A percentile compares a stretch with the other conserved stretches of the same genome.
phyloP scores from a whole-genome alignment of 2,888 invertebrate species.

The Drosophila borealis region DNA sequence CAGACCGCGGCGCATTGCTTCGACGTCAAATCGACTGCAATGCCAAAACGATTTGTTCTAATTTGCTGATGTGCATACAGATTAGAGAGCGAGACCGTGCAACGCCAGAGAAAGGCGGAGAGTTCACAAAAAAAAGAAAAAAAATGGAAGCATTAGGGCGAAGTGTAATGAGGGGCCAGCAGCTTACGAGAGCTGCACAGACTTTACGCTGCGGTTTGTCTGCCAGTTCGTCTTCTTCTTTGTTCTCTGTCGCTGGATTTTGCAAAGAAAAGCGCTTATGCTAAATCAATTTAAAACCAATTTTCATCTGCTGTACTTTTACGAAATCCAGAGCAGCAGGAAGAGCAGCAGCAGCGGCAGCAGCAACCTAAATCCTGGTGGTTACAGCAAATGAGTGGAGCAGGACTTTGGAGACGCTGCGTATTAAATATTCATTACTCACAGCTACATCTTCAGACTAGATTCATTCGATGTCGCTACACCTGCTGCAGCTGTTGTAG shows the following conservation, averaged over 20 bases:
- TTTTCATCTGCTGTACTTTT: constrained; percentile 56
- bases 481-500: constrained; percentile 40
- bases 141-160: constrained; percentile 18
- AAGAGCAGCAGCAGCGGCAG: not conserved
- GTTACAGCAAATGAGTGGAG: constrained; percentile 64
- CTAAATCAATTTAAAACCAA: constrained; percentile 81
- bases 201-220: constrained; percentile 21
- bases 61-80: constrained; percentile 73
- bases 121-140: too few relatives aligned
- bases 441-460: constrained; percentile 60
- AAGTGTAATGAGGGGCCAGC: constrained; percentile 5
- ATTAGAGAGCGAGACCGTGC: constrained; percentile 38
- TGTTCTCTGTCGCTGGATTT: constrained; percentile 30
- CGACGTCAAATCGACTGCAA: constrained; percentile 69
- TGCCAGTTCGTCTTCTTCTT: constrained; percentile 4
- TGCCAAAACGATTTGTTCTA: constrained; percentile 66
- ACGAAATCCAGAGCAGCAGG: constrained; percentile 12
- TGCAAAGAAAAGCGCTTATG: constrained; percentile 58
- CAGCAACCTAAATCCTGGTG: constrained; percentile 37
- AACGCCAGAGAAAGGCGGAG: not conserved
- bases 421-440: constrained; percentile 79
- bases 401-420: constrained; percentile 51
- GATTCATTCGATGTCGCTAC: constrained; percentile 26
- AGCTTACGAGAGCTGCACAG: constrained; percentile 15
- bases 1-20: constrained; percentile 32